phyloP scores from a whole-genome alignment of 2,113 vertebrate species.

The Hippocampus barbouri region DNA sequence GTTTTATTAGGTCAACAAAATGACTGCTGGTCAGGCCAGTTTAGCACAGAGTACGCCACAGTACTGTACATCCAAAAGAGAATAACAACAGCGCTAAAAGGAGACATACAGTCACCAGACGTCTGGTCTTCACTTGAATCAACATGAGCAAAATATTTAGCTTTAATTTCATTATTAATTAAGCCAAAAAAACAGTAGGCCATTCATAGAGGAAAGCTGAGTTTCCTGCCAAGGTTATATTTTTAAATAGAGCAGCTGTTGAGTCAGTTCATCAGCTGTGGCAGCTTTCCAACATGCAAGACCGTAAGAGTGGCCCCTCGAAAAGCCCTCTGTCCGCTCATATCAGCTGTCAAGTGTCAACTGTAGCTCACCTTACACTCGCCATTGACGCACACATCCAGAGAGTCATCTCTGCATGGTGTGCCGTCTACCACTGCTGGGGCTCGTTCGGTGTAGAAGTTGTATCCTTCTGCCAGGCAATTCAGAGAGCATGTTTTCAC shows the following conservation, averaged over 20 bases:
- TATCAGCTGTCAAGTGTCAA: not conserved
- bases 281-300: constrained; percentile 23
- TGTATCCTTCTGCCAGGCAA: constrained; percentile 94
- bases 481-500: constrained; percentile 96
- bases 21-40: not conserved
- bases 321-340: constrained; percentile 2
- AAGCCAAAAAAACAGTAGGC: constrained; percentile 17
- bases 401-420: constrained; percentile 84
- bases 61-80: not conserved
- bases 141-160: constrained; percentile 12
- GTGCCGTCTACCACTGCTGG: constrained; percentile 94
- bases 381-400: constrained; percentile 92
- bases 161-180: constrained; percentile 23
- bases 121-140: constrained; percentile 8
- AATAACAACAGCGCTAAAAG: not conserved
- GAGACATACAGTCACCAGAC: not conserved
- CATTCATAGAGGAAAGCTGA: constrained; percentile 9
- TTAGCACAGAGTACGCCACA: not conserved
- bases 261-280: constrained; percentile 32
- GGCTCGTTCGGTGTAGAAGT: constrained; percentile 95
- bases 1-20: not conserved
- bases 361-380: constrained; percentile 87
- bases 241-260: constrained; percentile 41
- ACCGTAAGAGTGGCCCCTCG: not conserved
- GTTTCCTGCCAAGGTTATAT: constrained; percentile 30